Percentiles rank a stretch among this genome's conserved stretches.
Evolutionary conservation across 1,140 invertebrate genomes (phyloP).

Genomic region (Tetragonula clypearis): DNA sequence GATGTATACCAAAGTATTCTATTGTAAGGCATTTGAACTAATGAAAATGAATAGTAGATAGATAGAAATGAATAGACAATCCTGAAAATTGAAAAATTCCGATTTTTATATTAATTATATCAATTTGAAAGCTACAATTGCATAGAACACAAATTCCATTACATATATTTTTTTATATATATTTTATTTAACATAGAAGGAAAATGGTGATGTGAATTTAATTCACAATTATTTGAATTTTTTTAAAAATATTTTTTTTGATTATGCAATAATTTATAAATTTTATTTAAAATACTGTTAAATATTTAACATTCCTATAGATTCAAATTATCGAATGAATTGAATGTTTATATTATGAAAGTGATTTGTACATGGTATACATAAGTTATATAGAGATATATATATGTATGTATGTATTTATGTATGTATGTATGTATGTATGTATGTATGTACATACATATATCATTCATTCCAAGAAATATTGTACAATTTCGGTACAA

Average conservation of each 20-base stretch:
- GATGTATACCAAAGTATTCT: constrained; percentile 13
- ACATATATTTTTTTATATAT: constrained; percentile 37
- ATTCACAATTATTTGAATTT: constrained; percentile 21
- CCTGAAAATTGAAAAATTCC: neutral
- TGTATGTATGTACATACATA: constrained; percentile 21
- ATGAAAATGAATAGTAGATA: neutral
- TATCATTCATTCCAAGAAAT: constrained; percentile 27
- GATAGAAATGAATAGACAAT: neutral
- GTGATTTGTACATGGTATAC: constrained; percentile 44
- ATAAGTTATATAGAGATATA: constrained; percentile 38
- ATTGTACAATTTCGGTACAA: constrained; percentile 57
- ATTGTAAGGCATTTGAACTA: constrained; percentile 10
- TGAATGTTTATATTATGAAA: constrained; percentile 30
- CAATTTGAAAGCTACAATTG: constrained; percentile 22
- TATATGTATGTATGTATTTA: constrained; percentile 24
- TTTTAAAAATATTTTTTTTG: constrained; percentile 8
- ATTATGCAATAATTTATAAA: constrained; percentile 6
- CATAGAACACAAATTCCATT: constrained; percentile 36
- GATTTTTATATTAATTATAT: neutral
- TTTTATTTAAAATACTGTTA: constrained; percentile 24
- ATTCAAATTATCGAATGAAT: constrained; percentile 46
- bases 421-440: neutral
- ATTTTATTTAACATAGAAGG: constrained; percentile 34
- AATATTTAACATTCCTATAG: constrained; percentile 41
- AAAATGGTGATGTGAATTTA: constrained; percentile 19